Conservation (phyloP, 2,113 vertebrate species). For the Heloderma charlesbogerti region DNA sequence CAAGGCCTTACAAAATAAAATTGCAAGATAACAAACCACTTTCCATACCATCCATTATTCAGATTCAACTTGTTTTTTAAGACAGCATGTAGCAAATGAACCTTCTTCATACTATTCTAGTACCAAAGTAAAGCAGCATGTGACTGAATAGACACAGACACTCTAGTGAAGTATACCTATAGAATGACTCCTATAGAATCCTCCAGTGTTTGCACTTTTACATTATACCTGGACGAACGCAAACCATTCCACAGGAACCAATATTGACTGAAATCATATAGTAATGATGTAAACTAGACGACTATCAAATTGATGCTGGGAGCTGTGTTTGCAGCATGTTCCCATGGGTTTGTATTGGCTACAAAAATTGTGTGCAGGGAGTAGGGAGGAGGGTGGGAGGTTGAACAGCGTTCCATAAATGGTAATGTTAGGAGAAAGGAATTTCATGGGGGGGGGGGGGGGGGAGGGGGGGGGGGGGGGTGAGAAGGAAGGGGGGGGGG, state of each 20-base stretch:
- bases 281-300: slow-evolving; percentile 44
- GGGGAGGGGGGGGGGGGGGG: too few relatives aligned
- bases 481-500: too few relatives aligned
- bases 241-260: slow-evolving; percentile 28
- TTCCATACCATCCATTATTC: not conserved
- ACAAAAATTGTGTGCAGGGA: too few relatives aligned
- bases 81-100: not conserved
- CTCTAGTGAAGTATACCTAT: not conserved
- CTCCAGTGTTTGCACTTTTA: slow-evolving; percentile 32
- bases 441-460: too few relatives aligned
- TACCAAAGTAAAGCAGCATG: not conserved
- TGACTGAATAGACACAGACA: not conserved
- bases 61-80: not conserved
- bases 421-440: too few relatives aligned
- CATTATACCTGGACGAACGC: slow-evolving; percentile 41
- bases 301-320: slow-evolving; percentile 32
- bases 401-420: too few relatives aligned
- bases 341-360: slow-evolving; percentile 36
- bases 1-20: not conserved
- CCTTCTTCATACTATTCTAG: not conserved
- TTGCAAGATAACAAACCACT: not conserved
- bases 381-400: too few relatives aligned
- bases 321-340: slow-evolving; percentile 60
- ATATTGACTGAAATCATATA: slow-evolving; percentile 50
- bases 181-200: not conserved